phyloP scores from a whole-genome alignment of 2,797 vertebrate species.

The Pangasius larnaudii region DNA sequence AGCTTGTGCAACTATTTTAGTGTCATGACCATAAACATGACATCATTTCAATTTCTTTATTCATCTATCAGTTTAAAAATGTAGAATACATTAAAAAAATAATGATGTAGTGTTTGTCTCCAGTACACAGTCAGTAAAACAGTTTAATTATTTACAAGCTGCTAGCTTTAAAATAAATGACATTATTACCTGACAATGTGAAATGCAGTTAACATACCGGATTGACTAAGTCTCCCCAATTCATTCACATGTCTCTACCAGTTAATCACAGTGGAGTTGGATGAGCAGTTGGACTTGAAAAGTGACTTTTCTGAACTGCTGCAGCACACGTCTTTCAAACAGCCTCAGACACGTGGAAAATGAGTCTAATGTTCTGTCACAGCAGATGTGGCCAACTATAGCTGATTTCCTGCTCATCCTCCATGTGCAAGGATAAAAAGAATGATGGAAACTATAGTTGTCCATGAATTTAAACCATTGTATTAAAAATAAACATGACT shows the following conservation, averaged over 20 bases:
- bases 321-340: not conserved
- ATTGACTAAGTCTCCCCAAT: too few relatives aligned
- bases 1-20: not conserved
- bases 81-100: not conserved
- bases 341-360: not conserved
- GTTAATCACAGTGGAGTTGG: not conserved
- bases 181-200: not conserved
- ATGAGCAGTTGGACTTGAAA: not conserved
- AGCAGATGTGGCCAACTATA: not conserved
- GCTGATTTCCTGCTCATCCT: not conserved
- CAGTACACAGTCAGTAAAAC: not conserved
- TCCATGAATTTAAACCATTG: not conserved
- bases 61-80: not conserved
- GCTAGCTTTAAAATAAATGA: not conserved
- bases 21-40: too few relatives aligned
- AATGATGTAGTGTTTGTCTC: not conserved
- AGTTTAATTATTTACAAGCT: not conserved
- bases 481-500: not conserved
- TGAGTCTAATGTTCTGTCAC: not conserved
- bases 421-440: too few relatives aligned
- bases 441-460: not conserved
- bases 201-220: not conserved
- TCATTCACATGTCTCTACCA: not conserved
- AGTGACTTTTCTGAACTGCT: not conserved
- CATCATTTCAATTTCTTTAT: too few relatives aligned